These are phyloP conservation scores for Paratilapia polleni DNA, from an alignment of 2,113 vertebrate genomes.

Conservation along the genomic window DNA sequence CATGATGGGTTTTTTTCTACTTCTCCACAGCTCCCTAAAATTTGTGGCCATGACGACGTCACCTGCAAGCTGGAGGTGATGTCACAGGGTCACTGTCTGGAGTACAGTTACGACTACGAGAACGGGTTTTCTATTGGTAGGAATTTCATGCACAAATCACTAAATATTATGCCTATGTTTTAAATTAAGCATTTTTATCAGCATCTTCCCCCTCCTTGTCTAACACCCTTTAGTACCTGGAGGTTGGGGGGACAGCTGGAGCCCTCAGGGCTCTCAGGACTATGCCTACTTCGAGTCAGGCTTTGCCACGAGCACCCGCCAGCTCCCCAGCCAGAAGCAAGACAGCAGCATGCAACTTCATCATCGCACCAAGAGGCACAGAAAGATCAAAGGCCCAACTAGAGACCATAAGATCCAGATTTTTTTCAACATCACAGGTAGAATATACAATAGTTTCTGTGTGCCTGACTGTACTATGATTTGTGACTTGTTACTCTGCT, in stretches of 20 bases:
- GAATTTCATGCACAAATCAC: neutral
- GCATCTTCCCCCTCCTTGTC: neutral
- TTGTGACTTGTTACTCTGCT: neutral
- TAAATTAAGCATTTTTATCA: neutral
- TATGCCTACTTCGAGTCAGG: constrained; percentile 93
- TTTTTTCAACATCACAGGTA: constrained; percentile 97
- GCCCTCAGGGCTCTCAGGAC: constrained; percentile 86
- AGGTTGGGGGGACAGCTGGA: constrained; percentile 85
- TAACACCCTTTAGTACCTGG: constrained; percentile 83
- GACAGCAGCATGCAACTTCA: constrained; percentile 43
- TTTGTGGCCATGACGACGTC: constrained; percentile 90
- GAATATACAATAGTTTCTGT: neutral
- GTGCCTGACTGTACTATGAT: neutral
- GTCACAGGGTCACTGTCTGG: constrained; percentile 91
- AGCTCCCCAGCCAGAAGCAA: constrained; percentile 64
- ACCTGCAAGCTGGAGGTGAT: constrained; percentile 91
- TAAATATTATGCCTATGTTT: neutral
- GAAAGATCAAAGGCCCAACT: constrained; percentile 78
- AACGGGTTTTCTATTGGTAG: constrained; percentile 97
- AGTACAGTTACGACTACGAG: constrained; percentile 98
- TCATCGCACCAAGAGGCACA: constrained; percentile 86
- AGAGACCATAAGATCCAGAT: constrained; percentile 96
- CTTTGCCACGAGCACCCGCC: constrained; percentile 72
- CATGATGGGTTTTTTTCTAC: neutral
- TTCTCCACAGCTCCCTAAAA: constrained; percentile 88